phyloP scores from a whole-genome alignment of 2,888 invertebrate genomes.

The Lampropteryx suffumata region DNA sequence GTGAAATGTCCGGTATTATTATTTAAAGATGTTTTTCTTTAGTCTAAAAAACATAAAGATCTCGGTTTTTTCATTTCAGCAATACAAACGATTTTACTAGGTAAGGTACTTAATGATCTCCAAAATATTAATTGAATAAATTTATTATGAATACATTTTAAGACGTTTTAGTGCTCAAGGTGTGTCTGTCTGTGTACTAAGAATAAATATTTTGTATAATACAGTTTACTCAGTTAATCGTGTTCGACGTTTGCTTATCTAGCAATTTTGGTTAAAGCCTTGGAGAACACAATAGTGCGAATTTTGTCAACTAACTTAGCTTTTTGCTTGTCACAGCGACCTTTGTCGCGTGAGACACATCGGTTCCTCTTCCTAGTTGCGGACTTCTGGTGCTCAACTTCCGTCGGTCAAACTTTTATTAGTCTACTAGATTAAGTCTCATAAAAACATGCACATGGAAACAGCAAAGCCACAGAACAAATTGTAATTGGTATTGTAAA shows the following conservation, averaged over 20 bases:
- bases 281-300: constrained; percentile 42
- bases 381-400: constrained; percentile 54
- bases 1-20: no score
- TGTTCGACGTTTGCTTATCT: background rate
- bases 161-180: constrained; percentile 22
- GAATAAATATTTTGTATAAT: constrained; percentile 6
- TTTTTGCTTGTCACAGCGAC: constrained; percentile 56
- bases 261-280: constrained; percentile 18
- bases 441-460: constrained; percentile 23
- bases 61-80: no score
- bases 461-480: constrained; percentile 7
- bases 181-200: constrained; percentile 3
- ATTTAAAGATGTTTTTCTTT: no score
- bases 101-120: no score
- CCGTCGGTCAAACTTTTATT: constrained; percentile 50
- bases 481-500: constrained; percentile 10
- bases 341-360: constrained; percentile 68
- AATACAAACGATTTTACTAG: no score
- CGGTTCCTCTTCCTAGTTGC: constrained; percentile 72
- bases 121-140: no score
- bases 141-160: constrained; percentile 19
- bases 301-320: constrained; percentile 53
- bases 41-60: no score
- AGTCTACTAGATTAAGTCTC: constrained; percentile 24
- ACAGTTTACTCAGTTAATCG: background rate